Evolutionary conservation across 2,888 invertebrate genomes (phyloP), one percentile per base, ranked within the genome.

Genomic region (Galerucella pusilla): DNA sequence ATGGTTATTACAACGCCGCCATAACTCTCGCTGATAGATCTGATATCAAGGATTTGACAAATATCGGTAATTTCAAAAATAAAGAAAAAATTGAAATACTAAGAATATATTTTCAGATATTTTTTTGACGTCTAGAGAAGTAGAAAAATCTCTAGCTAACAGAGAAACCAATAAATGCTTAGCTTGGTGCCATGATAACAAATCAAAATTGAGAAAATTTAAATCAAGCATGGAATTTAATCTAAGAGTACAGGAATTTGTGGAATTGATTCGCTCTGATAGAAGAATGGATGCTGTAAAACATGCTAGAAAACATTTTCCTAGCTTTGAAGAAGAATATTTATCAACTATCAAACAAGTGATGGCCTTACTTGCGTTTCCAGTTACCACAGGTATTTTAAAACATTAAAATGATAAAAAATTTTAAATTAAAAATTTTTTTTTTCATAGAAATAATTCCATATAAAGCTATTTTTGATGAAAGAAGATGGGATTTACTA

Each of bases 201-300:
- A 96, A 87, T 97, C 97, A 52, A 98, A 97, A 86, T 90, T 98
- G 78, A 90, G 97, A 73, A 98, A 98, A 89, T 92, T 98, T 79
- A 96, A 96, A 87, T 98, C 98, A 70, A 96, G 93, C 72, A 94
- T 99, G 91, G 99, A 99, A 88, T 97, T 98, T 86, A 97, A 97
- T 87, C 91, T 99, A 76, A 90, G 97, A 57, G 92, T 96, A 83
- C 93, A 98, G 90, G 98, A 98, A 87, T 98, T 98, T 86, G 94
- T 99, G 52, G 99, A 99, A 88, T 88, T 98, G 69, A 94, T 99
- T n/a, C 92, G 97, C 75, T 90, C 91, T 11, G 96, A 97, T 86
- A 91, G 93, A 75, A 91, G 97, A 65, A 89, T 97, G 79, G 98
- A 98, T 77, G 99, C 99, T 12, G 96, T 99, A 2, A 94, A 94